Evolutionary conservation across 2,888 invertebrate genomes (phyloP), one percentile per base, ranked within the genome.

Genomic region (Dioctria linearis): DNA sequence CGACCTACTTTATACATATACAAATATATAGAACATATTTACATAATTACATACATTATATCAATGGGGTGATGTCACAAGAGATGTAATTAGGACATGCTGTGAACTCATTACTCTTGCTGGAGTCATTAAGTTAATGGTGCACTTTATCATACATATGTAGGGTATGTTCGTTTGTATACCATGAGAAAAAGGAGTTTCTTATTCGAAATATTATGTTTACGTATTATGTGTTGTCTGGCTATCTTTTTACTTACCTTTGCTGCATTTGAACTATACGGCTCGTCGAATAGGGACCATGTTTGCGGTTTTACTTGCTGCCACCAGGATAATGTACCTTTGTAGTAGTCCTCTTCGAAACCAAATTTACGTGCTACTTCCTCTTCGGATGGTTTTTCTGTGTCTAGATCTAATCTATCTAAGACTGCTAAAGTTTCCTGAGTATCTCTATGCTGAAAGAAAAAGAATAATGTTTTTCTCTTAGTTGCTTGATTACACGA

Each of bases 251-350:
- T 11, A 78, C 89, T 87, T 90, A 98, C 98, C 94, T 99, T 99
- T 83, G 99, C 98, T 85, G 96, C 94, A 87, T 95, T 95, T 79
- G 99, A 99, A 87, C 98, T 99, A 90, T 99, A 99, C 1, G 99
- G 99, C 89, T 99, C 99, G 88, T 99, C 99, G 89, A 99, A 99
- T 81, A 99, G 92, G 54, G 98, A 98, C 99, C 99, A 99, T 89
- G 99, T 96, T 90, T 96, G 96, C 59, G 98, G 99, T 89, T 99
- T 98, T 87, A 96, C 92, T 86, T 95, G 93, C 90, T 99, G 98
- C 99, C 99, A 99, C 95, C 96, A 96, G 82, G 95, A 95, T 81
- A 97, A 91, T 43, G 95, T 95, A 84, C 96, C 97, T 85, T 94
- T 95, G 90, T 94, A 94, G 89, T 97, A 98, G 88, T 96, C 97